Conservation (phyloP, 1,140 invertebrate species). For the Batillaria attramentaria region DNA sequence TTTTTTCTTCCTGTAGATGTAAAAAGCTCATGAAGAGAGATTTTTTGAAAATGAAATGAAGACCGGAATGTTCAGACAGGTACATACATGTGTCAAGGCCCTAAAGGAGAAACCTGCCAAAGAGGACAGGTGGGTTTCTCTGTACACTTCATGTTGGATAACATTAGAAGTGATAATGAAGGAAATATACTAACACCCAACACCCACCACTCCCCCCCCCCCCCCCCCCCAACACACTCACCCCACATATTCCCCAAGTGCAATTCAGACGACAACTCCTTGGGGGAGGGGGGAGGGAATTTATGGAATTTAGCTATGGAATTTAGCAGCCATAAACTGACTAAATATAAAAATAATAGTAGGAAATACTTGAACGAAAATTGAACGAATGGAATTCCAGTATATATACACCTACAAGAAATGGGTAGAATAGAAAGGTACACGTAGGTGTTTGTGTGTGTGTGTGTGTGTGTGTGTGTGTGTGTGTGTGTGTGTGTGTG, state of each 20-base stretch:
- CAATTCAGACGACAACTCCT: too few relatives aligned
- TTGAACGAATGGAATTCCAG: neutral
- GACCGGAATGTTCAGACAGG: neutral
- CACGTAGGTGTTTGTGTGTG: neutral
- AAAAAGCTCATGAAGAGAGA: conserved; percentile 4
- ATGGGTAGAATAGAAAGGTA: neutral
- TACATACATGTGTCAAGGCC: neutral
- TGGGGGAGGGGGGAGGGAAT: neutral
- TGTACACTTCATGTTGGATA: neutral
- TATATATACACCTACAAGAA: neutral
- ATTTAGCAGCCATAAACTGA: neutral
- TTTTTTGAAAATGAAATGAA: neutral
- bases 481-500: neutral
- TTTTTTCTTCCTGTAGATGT: conserved; percentile 58
- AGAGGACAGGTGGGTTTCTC: neutral
- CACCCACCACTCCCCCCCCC: too few relatives aligned
- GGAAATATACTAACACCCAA: neutral
- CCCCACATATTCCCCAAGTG: too few relatives aligned
- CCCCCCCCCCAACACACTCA: too few relatives aligned
- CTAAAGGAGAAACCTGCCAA: neutral
- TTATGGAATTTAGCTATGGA: neutral
- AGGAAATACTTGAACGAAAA: neutral
- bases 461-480: neutral
- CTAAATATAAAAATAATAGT: neutral
- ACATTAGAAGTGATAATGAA: neutral